A percentile compares a stretch with the other conserved stretches of the same genome.
These are phyloP conservation scores for Heliconius charithonia DNA, from an alignment of 2,888 invertebrate genomes.

Conservation along the genomic window DNA sequence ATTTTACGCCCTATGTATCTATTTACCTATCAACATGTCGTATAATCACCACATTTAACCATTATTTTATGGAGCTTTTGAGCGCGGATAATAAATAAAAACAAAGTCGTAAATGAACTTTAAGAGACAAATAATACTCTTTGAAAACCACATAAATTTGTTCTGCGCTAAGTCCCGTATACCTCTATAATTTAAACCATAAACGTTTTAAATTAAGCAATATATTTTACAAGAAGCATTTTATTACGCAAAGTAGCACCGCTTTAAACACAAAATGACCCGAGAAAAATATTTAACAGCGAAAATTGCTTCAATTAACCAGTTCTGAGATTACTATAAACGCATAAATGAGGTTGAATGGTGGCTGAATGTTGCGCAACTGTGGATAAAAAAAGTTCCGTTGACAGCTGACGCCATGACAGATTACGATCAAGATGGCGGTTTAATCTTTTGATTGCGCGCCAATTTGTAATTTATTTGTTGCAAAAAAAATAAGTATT, in stretches of 20 bases:
- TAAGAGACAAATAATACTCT: neutral
- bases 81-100: neutral
- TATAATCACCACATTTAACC: neutral
- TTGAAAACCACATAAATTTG: conserved; percentile 21
- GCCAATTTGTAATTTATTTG: conserved; percentile 30
- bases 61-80: neutral
- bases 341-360: conserved; percentile 42
- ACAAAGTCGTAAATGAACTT: neutral
- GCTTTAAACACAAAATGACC: conserved; percentile 30
- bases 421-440: conserved; percentile 45
- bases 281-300: conserved; percentile 38
- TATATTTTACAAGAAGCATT: conserved; percentile 30
- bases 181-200: conserved; percentile 12
- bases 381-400: conserved; percentile 48
- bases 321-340: conserved; percentile 45
- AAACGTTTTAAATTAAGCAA: conserved; percentile 29
- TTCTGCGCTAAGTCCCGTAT: neutral
- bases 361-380: conserved; percentile 50
- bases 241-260: conserved; percentile 33
- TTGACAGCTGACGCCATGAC: conserved; percentile 51
- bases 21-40: neutral
- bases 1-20: neutral
- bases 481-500: conserved; percentile 6
- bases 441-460: conserved; percentile 41
- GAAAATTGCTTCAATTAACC: conserved; percentile 47